Evolutionary conservation across 2,113 vertebrate genomes (phyloP).

Genomic region (Columbina picui): DNA sequence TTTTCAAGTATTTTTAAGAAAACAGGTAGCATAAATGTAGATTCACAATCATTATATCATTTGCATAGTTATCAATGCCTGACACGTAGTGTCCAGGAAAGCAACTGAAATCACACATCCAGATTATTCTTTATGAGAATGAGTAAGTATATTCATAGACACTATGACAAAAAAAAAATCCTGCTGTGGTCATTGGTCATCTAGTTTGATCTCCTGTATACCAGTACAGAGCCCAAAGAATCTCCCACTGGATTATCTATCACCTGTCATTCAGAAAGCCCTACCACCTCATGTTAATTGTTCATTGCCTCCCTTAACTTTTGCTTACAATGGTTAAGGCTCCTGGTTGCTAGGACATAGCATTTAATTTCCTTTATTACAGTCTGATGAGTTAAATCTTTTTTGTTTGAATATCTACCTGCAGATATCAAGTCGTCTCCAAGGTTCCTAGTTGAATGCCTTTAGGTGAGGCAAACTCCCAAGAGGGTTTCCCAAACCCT

Average conservation of each 20-base stretch:
- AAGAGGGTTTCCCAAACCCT: not conserved
- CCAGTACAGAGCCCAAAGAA: not conserved
- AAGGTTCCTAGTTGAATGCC: not conserved
- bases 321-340: not conserved
- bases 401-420: not conserved
- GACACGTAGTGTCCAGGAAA: not conserved
- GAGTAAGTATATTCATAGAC: not conserved
- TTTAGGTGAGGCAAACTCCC: not conserved
- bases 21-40: not conserved
- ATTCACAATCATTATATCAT: not conserved
- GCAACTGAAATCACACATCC: not conserved
- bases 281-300: not conserved
- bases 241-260: not conserved
- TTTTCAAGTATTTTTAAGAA: not conserved
- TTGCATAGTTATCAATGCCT: not conserved
- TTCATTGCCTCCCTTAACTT: not conserved
- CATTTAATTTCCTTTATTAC: not conserved
- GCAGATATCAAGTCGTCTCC: not conserved
- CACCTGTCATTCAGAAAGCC: not conserved
- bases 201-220: not conserved
- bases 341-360: not conserved
- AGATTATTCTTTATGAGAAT: not conserved
- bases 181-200: not conserved
- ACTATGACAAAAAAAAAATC: not conserved
- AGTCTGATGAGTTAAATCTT: not conserved